phyloP scores from a whole-genome alignment of 1,140 invertebrate species.

The Palaemon carinicauda region DNA sequence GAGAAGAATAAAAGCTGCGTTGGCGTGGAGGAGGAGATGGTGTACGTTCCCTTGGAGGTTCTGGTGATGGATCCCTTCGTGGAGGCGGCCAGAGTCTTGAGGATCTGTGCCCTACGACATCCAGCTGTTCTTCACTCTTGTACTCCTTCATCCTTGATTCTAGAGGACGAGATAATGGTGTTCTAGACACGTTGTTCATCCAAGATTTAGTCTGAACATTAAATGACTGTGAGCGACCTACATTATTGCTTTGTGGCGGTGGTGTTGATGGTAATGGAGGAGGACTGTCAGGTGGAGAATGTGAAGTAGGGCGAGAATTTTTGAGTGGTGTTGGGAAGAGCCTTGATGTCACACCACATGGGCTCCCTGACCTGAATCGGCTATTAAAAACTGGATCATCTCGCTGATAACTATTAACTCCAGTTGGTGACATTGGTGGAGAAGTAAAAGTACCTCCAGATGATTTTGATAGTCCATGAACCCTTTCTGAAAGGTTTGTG shows the following conservation, averaged over 20 bases:
- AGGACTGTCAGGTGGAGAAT: slow-evolving; percentile 34
- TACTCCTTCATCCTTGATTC: slow-evolving; percentile 49
- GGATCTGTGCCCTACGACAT: slow-evolving; percentile 20
- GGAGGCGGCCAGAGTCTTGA: not conserved
- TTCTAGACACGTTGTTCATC: slow-evolving; percentile 12
- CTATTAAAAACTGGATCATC: slow-evolving; percentile 44
- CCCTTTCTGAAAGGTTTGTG: not conserved
- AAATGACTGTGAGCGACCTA: slow-evolving; percentile 57
- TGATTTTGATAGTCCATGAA: not conserved
- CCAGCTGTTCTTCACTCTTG: slow-evolving; percentile 47
- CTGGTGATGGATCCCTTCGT: slow-evolving; percentile 21
- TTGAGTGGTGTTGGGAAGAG: not conserved
- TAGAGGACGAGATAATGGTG: slow-evolving; percentile 11
- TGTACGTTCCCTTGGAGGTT: slow-evolving; percentile 12
- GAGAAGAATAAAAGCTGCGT: not conserved
- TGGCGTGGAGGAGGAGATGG: slow-evolving; percentile 47
- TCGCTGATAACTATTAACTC: not conserved
- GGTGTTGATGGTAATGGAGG: slow-evolving; percentile 42
- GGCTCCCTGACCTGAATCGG: slow-evolving; percentile 45
- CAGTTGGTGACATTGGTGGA: slow-evolving; percentile 34
- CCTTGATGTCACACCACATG: slow-evolving; percentile 1
- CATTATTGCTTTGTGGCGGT: slow-evolving; percentile 33
- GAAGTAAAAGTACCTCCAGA: slow-evolving; percentile 6
- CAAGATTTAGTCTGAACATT: slow-evolving; percentile 31
- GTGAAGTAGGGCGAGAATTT: not conserved